Base-by-base conservation (phyloP, 2,797 vertebrate genomes). In the Sebastes hubbsi region DNA sequence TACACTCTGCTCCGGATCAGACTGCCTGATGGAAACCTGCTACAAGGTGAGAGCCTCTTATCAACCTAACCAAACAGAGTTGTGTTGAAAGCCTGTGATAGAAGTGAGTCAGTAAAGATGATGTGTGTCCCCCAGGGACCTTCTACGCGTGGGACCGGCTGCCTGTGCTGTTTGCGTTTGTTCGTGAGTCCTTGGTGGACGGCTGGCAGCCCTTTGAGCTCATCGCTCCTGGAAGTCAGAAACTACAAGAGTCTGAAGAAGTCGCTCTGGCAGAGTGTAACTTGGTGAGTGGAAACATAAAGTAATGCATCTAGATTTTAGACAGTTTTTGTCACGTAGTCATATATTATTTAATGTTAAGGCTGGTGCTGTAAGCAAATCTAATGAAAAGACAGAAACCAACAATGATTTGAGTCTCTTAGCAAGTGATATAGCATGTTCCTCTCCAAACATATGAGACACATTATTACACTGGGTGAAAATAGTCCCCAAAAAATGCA, bases 191-290 rank as follows among this genome's bases (percentile, higher is more conserved):
- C 0, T 89, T 99, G 89, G 94, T 95, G 90, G 96, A 96, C 0
- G 96, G 97, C 87, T 99, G 99, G 98, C 96, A 98, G 91, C 98
- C 98, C 29, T 99, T 98, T 62, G 97, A 99, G 67, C 95, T 99
- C 73, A 71, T 98, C 66, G 97, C 94, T n/a, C 97, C 97, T 0
- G 97, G 97, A 11, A 96, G 97, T 12, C 95, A 97, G 80, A 99
- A 97, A 82, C 88, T 99, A 32, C 89, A 89, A 0, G 95, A 97
- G 49, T 94, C 96, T 0, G 95, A 98, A 30, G 95, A 95, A 3
- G 29, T 94, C 18, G 95, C 96, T n/a, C 88, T 96, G 0, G 97
- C 96, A 1, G 97, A 99, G 73, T 96, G 96, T 5, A 98, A 96
- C 72, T 90, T 99, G 97, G 98, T 99, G 89, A 95, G 98, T 90